These are phyloP conservation scores for Pheosia tremula DNA, from an alignment of 2,888 invertebrate species.

Conservation along the genomic window DNA sequence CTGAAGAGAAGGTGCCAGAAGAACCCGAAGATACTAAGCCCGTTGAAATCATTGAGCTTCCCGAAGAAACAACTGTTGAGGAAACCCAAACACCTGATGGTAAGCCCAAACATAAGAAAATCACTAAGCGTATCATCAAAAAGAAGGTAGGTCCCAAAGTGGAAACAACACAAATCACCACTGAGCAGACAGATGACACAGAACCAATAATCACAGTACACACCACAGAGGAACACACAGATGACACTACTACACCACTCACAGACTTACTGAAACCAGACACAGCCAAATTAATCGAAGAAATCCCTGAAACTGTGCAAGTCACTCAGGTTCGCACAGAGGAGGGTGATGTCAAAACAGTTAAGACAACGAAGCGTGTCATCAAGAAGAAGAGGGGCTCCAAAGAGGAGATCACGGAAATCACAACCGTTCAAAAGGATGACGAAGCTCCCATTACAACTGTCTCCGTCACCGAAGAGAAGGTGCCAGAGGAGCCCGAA, in stretches of 20 bases:
- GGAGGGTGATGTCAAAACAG: conserved; percentile 37
- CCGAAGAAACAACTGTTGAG: conserved; percentile 53
- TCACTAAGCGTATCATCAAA: conserved; percentile 63
- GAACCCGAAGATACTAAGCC: conserved; percentile 35
- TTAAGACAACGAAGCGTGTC: conserved; percentile 45
- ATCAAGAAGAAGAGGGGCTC: conserved; percentile 47
- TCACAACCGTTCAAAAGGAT: conserved; percentile 33
- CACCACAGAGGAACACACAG: conserved; percentile 48
- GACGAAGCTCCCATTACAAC: conserved; percentile 27
- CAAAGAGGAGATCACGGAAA: conserved; percentile 42
- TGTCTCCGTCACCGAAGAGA: conserved; percentile 48
- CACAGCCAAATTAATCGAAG: conserved; percentile 28
- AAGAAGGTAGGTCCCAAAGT: conserved; percentile 59
- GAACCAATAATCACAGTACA: conserved; percentile 63
- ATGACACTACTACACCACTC: conserved; percentile 29
- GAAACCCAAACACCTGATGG: conserved; percentile 48
- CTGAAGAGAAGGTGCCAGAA: conserved; percentile 58
- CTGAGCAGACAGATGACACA: conserved; percentile 28
- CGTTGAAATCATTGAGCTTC: conserved; percentile 45
- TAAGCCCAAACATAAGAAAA: conserved; percentile 48
- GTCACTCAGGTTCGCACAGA: conserved; percentile 42
- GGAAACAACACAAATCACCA: conserved; percentile 38
- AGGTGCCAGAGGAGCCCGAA: conserved; percentile 17
- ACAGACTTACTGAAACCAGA: conserved; percentile 21
- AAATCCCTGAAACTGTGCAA: conserved; percentile 30